Conservation (phyloP, 2,113 vertebrate species). For the Hippoglossus stenolepis region DNA sequence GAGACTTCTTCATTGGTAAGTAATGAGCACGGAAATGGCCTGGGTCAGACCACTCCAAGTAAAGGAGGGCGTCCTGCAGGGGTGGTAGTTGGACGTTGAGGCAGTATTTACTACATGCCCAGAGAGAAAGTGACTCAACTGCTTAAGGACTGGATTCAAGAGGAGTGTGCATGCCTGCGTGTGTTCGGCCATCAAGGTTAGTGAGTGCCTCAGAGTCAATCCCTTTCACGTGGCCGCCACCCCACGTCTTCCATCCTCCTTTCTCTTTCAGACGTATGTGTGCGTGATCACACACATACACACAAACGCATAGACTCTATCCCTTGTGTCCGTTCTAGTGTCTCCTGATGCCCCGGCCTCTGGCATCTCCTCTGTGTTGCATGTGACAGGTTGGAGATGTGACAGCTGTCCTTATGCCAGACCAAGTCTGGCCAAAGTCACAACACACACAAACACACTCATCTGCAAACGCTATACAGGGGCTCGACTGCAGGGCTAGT, state of each 20-base stretch:
- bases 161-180: conserved; percentile 28
- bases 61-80: conserved; percentile 58
- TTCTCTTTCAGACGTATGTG: conserved; percentile 54
- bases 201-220: conserved; percentile 71
- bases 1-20: conserved; percentile 67
- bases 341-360: conserved; percentile 70
- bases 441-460: conserved; percentile 71
- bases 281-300: not conserved
- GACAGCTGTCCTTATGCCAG: conserved; percentile 83
- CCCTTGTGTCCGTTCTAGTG: conserved; percentile 70
- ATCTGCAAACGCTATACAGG: conserved; percentile 51
- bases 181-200: conserved; percentile 60
- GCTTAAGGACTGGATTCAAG: conserved; percentile 64
- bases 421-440: conserved; percentile 79
- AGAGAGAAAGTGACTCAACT: conserved; percentile 68
- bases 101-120: conserved; percentile 71
- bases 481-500: conserved; percentile 71
- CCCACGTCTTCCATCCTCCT: conserved; percentile 47
- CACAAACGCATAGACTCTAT: conserved; percentile 23
- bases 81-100: conserved; percentile 55
- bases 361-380: conserved; percentile 72
- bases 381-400: conserved; percentile 80
- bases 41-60: conserved; percentile 49
- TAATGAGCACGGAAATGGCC: conserved; percentile 75
- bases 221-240: conserved; percentile 66